Percentiles rank a stretch among this genome's conserved stretches.
Conservation (phyloP, 1,140 invertebrate species). For the Delia radicum region DNA sequence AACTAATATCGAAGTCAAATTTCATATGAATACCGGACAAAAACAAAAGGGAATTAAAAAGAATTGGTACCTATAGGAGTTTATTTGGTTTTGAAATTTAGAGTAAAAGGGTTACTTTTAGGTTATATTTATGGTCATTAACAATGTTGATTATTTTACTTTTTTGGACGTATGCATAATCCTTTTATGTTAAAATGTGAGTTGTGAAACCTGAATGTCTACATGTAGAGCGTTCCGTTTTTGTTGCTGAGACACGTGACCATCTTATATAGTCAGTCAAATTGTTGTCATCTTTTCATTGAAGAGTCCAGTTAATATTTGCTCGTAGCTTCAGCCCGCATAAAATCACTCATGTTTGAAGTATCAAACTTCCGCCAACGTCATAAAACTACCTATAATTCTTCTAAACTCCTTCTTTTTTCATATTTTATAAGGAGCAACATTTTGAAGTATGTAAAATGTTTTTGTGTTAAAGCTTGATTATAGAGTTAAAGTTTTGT, state of each 20-base stretch:
- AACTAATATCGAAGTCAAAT: not conserved
- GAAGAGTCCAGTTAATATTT: not conserved
- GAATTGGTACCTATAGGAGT: not conserved
- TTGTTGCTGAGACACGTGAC: conserved; percentile 15
- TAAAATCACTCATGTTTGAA: conserved; percentile 20
- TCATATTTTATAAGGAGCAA: not conserved
- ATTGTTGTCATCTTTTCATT: conserved; percentile 12
- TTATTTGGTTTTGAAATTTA: too few relatives aligned
- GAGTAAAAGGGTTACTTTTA: conserved; percentile 9
- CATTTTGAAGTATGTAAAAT: not conserved
- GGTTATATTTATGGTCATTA: conserved; percentile 9
- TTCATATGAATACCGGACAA: not conserved
- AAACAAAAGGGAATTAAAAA: not conserved
- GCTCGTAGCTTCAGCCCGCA: not conserved
- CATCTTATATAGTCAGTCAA: conserved; percentile 12
- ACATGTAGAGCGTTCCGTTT: not conserved
- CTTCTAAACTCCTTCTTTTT: not conserved
- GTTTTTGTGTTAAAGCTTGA: not conserved
- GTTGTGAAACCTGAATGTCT: too few relatives aligned
- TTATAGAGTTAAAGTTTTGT: conserved; percentile 9
- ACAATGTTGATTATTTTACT: conserved; percentile 7
- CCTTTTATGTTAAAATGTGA: not conserved
- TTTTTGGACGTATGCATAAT: not conserved
- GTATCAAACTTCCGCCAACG: conserved; percentile 22
- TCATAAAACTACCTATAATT: not conserved